A percentile compares a stretch with the other conserved stretches of the same genome.
phyloP scores from a whole-genome alignment of 2,888 invertebrate species.

The Periphyllus acericola region DNA sequence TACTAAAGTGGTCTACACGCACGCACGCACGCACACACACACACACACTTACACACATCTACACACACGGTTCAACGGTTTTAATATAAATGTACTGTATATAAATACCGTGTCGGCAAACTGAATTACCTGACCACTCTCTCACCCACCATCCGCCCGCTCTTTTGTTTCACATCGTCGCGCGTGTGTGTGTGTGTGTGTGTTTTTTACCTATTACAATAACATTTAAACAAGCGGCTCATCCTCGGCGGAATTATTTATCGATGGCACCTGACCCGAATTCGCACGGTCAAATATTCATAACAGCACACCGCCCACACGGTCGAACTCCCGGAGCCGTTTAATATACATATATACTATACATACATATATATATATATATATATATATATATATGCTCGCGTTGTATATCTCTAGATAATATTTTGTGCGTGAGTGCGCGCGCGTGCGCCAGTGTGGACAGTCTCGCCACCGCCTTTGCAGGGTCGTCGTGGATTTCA shows the following conservation, averaged over 20 bases:
- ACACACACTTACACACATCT: not conserved
- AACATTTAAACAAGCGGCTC: conserved; percentile 45
- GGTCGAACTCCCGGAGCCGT: not conserved
- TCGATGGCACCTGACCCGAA: conserved; percentile 55
- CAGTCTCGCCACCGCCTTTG: no score
- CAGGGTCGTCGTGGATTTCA: conserved; percentile 40
- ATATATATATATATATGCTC: no score
- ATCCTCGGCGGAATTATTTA: conserved; percentile 55
- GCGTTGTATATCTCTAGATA: not conserved
- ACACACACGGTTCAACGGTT: no score
- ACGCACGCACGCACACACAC: not conserved
- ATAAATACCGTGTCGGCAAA: conserved; percentile 15
- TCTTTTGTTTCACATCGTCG: not conserved
- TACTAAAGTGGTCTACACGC: not conserved
- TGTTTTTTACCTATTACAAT: not conserved
- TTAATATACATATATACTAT: not conserved
- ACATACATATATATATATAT: not conserved
- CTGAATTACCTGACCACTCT: not conserved
- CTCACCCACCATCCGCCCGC: not conserved
- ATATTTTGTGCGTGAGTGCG: not conserved
- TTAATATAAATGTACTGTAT: not conserved
- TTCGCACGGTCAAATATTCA: conserved; percentile 61
- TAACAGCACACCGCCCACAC: not conserved
- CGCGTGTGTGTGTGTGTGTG: not conserved
- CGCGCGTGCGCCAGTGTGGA: not conserved